Base-by-base conservation (phyloP, 1,140 invertebrate genomes). In the Sycophila sp. region DNA sequence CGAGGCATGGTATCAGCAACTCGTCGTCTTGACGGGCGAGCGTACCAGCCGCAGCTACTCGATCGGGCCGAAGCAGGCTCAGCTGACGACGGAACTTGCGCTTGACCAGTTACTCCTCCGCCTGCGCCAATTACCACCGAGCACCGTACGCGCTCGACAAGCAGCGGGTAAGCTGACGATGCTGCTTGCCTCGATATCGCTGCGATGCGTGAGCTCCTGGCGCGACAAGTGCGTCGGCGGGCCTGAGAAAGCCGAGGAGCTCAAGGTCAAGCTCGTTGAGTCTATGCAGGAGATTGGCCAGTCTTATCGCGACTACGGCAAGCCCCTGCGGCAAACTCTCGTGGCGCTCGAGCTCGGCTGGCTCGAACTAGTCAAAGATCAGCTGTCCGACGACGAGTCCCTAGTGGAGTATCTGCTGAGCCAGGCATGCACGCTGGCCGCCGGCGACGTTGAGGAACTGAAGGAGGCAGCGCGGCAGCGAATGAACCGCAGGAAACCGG, bases 1-100 rank as follows among this genome's bases (percentile, higher is more conserved):
- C 15, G 84, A 86, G 58, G 84, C 85, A 8, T 86, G 82, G 83
- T 85, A 86, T 24, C 79, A 86, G 45, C 76, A 86, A 13, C 73
- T 86, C 4, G 82, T 86, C 1, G 78, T 81, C n/a, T 67, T 86
- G 0, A 86, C 84, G 0, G 82, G 85, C n/a, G 78, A 80, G 7
- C 81, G 83, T 30, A 80, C 82, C 1, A 49, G 73, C 0, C 80
- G 76, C 13, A 78, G 78, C 34, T 79, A 80, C 66, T 62, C 74
- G 0, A 71, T 85, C 4, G 63, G 68, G 7, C 69, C 78, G 8
- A 64, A 74, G 0, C 82, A 85, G 30, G 77, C 80, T 0, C 78
- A 80, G 15, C 58, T 80, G 0, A 81, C 83, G 34, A 85, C 79
- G 0, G 76, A 76, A 56, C 65, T 81, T 5, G 79, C 80, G 0